These are phyloP conservation scores for Pongo pygmaeus DNA, from an alignment of 2,113 vertebrate species.

Conservation along the genomic window DNA sequence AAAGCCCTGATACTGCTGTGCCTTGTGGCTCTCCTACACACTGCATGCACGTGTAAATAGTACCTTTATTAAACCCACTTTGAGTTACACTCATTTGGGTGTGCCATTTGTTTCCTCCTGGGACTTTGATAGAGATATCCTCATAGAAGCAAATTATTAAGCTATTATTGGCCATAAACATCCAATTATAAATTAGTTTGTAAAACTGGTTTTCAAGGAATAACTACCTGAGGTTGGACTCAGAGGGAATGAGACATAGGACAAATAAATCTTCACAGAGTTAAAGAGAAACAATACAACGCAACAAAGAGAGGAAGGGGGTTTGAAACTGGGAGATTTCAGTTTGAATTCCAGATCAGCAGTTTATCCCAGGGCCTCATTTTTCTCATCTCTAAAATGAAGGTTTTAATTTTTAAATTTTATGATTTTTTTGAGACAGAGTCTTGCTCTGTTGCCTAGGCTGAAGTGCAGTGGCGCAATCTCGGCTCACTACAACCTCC, in stretches of 20 bases:
- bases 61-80: background rate
- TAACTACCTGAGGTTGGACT: background rate
- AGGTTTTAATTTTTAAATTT: too few relatives aligned
- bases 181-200: conserved; percentile 34
- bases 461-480: too few relatives aligned
- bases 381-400: background rate
- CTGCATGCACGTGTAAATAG: background rate
- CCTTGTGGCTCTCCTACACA: background rate
- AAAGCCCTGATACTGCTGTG: background rate
- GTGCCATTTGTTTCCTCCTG: conserved; percentile 33
- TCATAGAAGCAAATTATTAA: conserved; percentile 29
- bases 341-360: background rate
- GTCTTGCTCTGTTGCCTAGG: too few relatives aligned
- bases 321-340: background rate
- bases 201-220: conserved; percentile 26
- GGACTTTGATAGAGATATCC: background rate
- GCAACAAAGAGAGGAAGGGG: background rate
- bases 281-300: background rate
- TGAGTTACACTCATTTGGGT: conserved; percentile 28
- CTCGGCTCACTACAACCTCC: too few relatives aligned
- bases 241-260: background rate
- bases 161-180: background rate
- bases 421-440: too few relatives aligned
- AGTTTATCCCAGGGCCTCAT: background rate
- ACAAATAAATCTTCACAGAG: background rate